Base-by-base conservation (phyloP, 2,888 invertebrate genomes). In the Schizotus pectinicornis region DNA sequence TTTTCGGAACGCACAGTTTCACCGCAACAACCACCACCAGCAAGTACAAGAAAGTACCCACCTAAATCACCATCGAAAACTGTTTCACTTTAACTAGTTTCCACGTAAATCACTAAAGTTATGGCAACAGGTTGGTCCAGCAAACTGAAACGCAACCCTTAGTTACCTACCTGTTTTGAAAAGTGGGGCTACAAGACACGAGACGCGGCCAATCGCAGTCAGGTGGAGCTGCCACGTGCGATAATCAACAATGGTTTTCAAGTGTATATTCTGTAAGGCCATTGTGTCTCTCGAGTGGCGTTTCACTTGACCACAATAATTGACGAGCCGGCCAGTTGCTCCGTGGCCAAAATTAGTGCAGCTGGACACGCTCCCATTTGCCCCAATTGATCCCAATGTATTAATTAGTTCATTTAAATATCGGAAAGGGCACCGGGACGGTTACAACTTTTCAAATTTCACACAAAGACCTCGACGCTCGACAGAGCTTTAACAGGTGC, bases 211-310 rank as follows among this genome's bases (percentile, higher is more conserved):
- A 59, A 59, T 59, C 45, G 46, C 35, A 22, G 50, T 41, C 34
- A 50, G 38, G 49, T 39, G 55, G 54, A 56, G 49, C 59, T 57
- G 67, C 67, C 69, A 69, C 69, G 69, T 69, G 69, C 69, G 59
- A 62, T 61, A 58, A 61, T 66, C 65, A 54, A 22, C 22, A 59
- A 54, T 54, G 49, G 55, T 43, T 41, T 59, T 64, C 63, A 64
- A 65, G 65, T 68, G 63, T 58, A 59, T 60, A 68, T 70, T 67
- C 64, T 67, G 22, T 65, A 61, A 39, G 63, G 61, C 70, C 65
- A 69, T 71, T 72, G 70, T 72, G 63, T 65, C 68, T 67, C 62
- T 67, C 66, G 64, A 72, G 68, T 70, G 67, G 69, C 68, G 69
- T 71, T 70, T 70, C 70, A 68, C 62, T 63, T 63, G 41, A 50